Evolutionary conservation across 2,797 vertebrate species (phyloP), one percentile per base, ranked within the genome.

Genomic region (Tokudaia tokunoshimensis): DNA sequence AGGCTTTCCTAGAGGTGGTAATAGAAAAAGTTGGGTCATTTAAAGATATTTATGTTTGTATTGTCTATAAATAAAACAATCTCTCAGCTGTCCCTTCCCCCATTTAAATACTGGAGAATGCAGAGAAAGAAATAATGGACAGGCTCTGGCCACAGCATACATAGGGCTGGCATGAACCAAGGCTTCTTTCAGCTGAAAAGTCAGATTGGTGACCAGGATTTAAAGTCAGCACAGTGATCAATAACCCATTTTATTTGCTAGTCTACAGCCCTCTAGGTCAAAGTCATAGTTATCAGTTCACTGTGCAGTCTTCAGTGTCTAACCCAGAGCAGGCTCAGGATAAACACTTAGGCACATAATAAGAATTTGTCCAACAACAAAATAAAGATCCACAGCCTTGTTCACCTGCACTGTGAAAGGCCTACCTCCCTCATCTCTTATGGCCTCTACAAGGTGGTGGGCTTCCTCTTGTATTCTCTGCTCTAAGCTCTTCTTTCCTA

Each of bases 401-500:
- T 19, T 6, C 6, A 44, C 10, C 7, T 19, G 13, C 37, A 34
- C 24, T 79, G 2, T 19, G 47, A 44, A 26, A 44, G n/a, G 50
- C 98, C 97, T 86, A 99, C 99, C 98, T 14, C 98, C 97, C 31
- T 98, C 97, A 0, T 98, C 97, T 55, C 94, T 0, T 1, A 99
- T 92, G 0, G 3, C 97, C 0, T 98, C 95, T 0, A 17, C 13
- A 0, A 99, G 98, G 85, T 10, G 97, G 0, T 0, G 8, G 37
- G 97, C 97, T 80, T 99, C 99, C 37, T 98, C 98, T 52, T 95
- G 96, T 74, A 99, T 98, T 10, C 97, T 97, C 19, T 98, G 95
- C 95, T 99, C 98, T 95, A 98, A 19, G 55, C 97, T 89, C 41
- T 98, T 99, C 98, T 98, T 99, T 31, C 99, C 99, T 91, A 99